phyloP scores from a whole-genome alignment of 2,113 vertebrate genomes.

The Aix galericulata region DNA sequence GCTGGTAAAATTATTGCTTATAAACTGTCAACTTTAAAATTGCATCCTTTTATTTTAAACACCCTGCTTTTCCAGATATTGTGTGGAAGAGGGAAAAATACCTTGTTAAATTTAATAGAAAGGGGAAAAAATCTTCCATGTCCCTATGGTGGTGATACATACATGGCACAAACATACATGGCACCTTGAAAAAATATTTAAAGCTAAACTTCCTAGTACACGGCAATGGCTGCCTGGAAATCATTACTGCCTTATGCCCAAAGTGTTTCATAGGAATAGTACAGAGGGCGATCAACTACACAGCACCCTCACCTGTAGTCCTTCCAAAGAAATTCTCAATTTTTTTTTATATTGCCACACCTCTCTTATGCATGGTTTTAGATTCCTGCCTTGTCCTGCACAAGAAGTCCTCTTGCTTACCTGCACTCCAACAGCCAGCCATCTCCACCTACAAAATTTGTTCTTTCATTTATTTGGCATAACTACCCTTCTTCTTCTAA shows the following conservation, averaged over 20 bases:
- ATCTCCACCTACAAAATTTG: conserved; percentile 2
- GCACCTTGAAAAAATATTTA: background rate
- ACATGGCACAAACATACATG: background rate
- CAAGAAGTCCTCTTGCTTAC: background rate
- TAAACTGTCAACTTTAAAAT: background rate
- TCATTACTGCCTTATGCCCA: background rate
- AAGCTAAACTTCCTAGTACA: background rate
- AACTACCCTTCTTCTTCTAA: background rate
- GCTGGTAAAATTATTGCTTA: background rate
- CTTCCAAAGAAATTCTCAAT: background rate
- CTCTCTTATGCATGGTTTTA: background rate
- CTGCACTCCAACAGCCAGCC: background rate
- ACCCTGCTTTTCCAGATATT: background rate
- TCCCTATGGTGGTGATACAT: background rate
- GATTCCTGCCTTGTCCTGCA: rapidly evolving
- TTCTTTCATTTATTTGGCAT: background rate
- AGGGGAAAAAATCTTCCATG: background rate
- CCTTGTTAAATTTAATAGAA: background rate
- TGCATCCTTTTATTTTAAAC: background rate
- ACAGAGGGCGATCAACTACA: background rate
- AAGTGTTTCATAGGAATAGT: background rate
- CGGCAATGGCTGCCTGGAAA: background rate
- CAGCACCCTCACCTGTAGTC: background rate
- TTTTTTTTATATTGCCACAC: conserved; percentile 25
- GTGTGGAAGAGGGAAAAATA: background rate